Base-by-base conservation (phyloP, 1,140 invertebrate genomes). In the Drosophila mayri region DNA sequence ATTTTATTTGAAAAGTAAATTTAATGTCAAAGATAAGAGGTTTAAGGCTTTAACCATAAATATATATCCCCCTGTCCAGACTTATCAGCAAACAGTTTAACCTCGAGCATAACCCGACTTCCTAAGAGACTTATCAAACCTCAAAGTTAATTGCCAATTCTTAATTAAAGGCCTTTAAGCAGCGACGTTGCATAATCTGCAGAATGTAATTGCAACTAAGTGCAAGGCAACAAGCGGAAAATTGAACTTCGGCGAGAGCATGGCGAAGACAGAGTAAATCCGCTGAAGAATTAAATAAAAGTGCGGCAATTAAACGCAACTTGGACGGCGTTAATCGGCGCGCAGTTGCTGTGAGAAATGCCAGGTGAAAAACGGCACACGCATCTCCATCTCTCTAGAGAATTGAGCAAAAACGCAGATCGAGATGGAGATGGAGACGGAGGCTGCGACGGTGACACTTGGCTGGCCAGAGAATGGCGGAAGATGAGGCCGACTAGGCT, bases 281-380 rank as follows among this genome's bases (percentile, higher is more conserved):
- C 67, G 67, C 22, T 25, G 11, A 60, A 22, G 82, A 90, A 84
- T 88, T 88, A 88, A 88, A 84, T 88, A 88, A 88, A 90, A 84
- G 85, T 81, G 80, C 77, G 62, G 85, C 85, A 88, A 84, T 90
- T 84, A 88, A 90, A 84, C 64, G 84, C 71, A 82, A 83, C 79
- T 63, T 71, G 64, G 67, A 70, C 73, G 79, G 74, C 46, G 70
- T 79, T 87, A 87, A 87, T 88, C 85, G 70, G 66, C 28, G 54
- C 35, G 44, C 54, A 22, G 66, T 20, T 37, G 59, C 41, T 71
- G 64, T 60, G 66, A 72, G 67, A 72, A 71, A 50, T 70, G 66
- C 66, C 63, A 67, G 66, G 62, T 70, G 62, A 46, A 43, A 67
- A 70, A 54, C 66, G 63, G 62, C 66, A 67, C 37, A 72, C 70